Conservation (phyloP, 2,888 invertebrate species). For the Syritta pipiens region DNA sequence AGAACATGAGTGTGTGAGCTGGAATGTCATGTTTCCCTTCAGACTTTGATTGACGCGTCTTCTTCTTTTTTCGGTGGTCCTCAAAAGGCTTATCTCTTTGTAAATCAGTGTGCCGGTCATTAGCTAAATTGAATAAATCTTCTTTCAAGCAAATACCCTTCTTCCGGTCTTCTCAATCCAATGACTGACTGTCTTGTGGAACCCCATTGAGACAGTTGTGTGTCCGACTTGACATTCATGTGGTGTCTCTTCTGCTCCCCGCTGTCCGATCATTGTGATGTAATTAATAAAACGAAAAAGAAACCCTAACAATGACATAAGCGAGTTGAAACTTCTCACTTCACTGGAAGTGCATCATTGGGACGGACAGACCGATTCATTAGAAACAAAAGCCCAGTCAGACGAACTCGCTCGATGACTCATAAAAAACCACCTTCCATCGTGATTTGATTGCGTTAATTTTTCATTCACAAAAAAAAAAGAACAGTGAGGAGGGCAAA, state of each 20-base stretch:
- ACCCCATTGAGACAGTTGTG: conserved; percentile 18
- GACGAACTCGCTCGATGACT: conserved; percentile 56
- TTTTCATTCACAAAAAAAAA: conserved; percentile 63
- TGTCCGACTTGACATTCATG: conserved; percentile 19
- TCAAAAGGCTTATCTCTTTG: too few relatives aligned
- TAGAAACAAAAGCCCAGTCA: too few relatives aligned
- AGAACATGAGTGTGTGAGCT: too few relatives aligned
- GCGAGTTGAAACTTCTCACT: conserved; percentile 23
- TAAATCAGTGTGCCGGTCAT: background rate
- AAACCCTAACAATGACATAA: conserved; percentile 37
- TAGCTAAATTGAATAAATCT: conserved; percentile 10
- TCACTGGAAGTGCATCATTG: conserved; percentile 31
- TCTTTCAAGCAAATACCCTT: conserved; percentile 24
- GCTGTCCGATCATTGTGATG: conserved; percentile 22
- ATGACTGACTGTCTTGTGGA: conserved; percentile 10
- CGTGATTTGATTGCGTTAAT: conserved; percentile 58
- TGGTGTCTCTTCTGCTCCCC: conserved; percentile 2
- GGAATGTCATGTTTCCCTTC: too few relatives aligned
- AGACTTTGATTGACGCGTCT: too few relatives aligned
- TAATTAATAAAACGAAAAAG: conserved; percentile 42
- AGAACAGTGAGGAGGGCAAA: conserved; percentile 33
- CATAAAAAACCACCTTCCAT: conserved; percentile 63
- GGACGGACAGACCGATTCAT: conserved; percentile 28
- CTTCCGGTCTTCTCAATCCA: conserved; percentile 53
- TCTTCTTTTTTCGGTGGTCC: too few relatives aligned